Evolutionary conservation across 1,140 invertebrate species (phyloP), one percentile per base, ranked within the genome.

Genomic region (Goniozus legneri): DNA sequence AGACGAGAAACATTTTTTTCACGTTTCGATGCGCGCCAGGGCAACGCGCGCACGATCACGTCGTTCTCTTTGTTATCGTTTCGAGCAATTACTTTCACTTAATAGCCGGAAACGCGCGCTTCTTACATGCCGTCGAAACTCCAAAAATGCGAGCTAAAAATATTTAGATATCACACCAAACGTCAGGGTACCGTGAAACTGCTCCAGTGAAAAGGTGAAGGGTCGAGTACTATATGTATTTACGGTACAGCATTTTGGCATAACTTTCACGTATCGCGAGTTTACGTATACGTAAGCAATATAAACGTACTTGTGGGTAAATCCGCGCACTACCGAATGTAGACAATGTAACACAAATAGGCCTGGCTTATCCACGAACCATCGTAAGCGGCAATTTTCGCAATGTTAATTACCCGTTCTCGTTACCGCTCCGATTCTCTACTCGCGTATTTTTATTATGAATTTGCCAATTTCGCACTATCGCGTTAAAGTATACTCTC

Each of bases 371-470:
- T 71, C 69, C 56, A 60, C 65, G 57, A 64, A 54, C 64, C 63
- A 71, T 71, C 69, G 49, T 61, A 59, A 64, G 63, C 59, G 58
- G 53, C 51, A 46, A 50, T 59, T 68, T 67, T 69, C 69, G 66
- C 71, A 73, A 70, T 58, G 69, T 60, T 73, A 71, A 73, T 73
- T 73, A 69, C 64, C 60, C 52, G 50, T 58, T 66, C 59, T 58
- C 61, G 61, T n/a, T n/a, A 61, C 57, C 51, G 27, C 52, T 27
- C 24, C 24, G 24, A 27, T 59, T 58, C 56, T 59, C 57, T 58
- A 59, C 47, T n/a, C n/a, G n/a, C n/a, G n/a, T n/a, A n/a, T n/a
- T n/a, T n/a, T n/a, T n/a, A n/a, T n/a, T n/a, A n/a, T n/a, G n/a
- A n/a, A n/a, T n/a, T n/a, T n/a, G n/a, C n/a, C n/a, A n/a, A n/a